These are phyloP conservation scores for Euborellia annulipes DNA, from an alignment of 1,140 invertebrate species.

Conservation along the genomic window DNA sequence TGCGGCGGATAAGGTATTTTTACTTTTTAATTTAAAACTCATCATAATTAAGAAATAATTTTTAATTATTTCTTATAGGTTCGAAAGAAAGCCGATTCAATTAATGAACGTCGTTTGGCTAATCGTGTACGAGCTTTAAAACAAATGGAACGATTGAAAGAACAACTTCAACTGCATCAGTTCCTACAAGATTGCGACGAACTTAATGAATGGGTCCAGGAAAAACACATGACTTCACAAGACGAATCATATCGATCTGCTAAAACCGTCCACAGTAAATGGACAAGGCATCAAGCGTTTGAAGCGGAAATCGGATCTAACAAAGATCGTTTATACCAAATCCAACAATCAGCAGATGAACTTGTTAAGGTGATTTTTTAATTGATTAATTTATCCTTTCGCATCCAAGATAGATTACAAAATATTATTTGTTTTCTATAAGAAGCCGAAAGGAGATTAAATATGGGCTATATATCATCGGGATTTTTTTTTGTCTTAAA, in stretches of 20 bases:
- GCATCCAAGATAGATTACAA: too few species aligned
- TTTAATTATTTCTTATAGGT: conserved; percentile 72
- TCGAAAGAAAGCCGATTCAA: conserved; percentile 87
- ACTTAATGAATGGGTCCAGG: conserved; percentile 93
- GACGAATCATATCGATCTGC: conserved; percentile 96
- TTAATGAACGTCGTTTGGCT: conserved; percentile 72
- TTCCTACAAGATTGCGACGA: conserved; percentile 97
- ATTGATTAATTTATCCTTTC: too few species aligned
- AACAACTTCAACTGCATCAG: conserved; percentile 87
- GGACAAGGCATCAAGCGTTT: conserved; percentile 97
- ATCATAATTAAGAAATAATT: conserved; percentile 20
- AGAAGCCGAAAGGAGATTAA: too few species aligned
- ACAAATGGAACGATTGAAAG: conserved; percentile 83
- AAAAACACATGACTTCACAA: conserved; percentile 96
- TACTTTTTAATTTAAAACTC: not conserved
- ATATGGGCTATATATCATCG: too few species aligned
- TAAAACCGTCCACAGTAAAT: conserved; percentile 98
- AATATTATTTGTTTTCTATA: too few species aligned
- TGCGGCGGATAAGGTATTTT: conserved; percentile 16
- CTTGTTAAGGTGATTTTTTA: too few species aligned
- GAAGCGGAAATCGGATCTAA: conserved; percentile 98
- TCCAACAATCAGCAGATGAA: conserved; percentile 42
- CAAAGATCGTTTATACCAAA: conserved; percentile 82
- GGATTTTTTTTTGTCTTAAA: too few species aligned
- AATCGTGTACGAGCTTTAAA: conserved; percentile 83